These are phyloP conservation scores for Channallabes apus DNA, from an alignment of 2,797 vertebrate genomes.

Conservation along the genomic window DNA sequence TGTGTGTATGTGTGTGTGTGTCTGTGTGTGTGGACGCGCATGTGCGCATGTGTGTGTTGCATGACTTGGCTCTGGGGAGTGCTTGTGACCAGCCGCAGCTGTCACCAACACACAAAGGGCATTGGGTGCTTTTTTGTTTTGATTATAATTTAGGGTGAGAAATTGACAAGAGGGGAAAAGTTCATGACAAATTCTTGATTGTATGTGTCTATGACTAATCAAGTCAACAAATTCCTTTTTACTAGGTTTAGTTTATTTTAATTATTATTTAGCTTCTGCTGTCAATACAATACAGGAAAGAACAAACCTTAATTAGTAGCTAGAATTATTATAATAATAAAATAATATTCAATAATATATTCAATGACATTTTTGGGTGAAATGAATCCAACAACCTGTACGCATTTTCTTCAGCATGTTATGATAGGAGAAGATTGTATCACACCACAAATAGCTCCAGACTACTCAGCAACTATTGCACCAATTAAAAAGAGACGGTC, in stretches of 20 bases:
- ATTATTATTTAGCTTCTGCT: neutral
- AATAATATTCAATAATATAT: neutral
- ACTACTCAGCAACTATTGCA: constrained; percentile 65
- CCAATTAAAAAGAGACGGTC: constrained; percentile 73
- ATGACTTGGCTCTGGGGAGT: constrained; percentile 69
- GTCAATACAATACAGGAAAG: neutral
- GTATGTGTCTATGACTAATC: neutral
- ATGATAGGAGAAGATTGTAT: constrained; percentile 72
- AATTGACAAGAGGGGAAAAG: constrained; percentile 41
- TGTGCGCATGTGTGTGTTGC: constrained; percentile 59
- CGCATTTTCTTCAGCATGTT: constrained; percentile 65
- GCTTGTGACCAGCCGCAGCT: constrained; percentile 71
- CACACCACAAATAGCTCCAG: constrained; percentile 79
- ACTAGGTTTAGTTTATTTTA: neutral
- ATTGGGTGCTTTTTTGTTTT: constrained; percentile 54
- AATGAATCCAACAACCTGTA: constrained; percentile 62
- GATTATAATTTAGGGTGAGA: constrained; percentile 55
- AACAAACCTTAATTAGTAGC: neutral
- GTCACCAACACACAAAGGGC: constrained; percentile 72
- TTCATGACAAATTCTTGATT: constrained; percentile 11
- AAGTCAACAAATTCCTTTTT: neutral
- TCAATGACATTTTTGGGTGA: constrained; percentile 30
- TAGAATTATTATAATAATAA: no score
- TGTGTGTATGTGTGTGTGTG: constrained; percentile 25
- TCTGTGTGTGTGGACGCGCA: neutral